A percentile compares a stretch with the other conserved stretches of the same genome.
Conservation (phyloP, 64 coral and sea anemone species). For the Actinia tenebrosa region DNA sequence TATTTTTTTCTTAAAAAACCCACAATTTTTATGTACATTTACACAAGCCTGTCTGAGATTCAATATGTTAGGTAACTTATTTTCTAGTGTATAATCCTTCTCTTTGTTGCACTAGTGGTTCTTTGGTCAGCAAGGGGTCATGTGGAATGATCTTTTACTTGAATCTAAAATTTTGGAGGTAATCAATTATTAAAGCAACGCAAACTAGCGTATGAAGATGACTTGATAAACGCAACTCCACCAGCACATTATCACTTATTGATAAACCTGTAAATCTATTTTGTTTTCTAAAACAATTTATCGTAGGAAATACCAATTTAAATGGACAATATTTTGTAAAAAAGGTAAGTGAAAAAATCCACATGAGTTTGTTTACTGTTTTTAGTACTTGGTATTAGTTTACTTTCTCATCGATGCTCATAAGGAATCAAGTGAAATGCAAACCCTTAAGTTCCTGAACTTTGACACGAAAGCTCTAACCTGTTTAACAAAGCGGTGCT, state of each 20-base stretch:
- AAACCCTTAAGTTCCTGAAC: neutral
- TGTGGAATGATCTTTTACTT: neutral
- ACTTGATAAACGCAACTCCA: neutral
- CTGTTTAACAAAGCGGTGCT: neutral
- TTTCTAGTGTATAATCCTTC: too few relatives aligned
- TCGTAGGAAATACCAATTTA: neutral
- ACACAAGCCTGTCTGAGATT: too few relatives aligned
- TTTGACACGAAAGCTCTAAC: neutral
- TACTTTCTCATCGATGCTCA: neutral
- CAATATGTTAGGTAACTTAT: too few relatives aligned
- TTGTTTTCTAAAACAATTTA: neutral
- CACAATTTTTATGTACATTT: too few relatives aligned
- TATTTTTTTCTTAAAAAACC: too few relatives aligned
- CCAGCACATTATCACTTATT: neutral
- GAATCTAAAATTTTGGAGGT: neutral
- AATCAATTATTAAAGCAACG: neutral
- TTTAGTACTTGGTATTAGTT: neutral
- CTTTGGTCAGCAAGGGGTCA: neutral
- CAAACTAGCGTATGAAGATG: conserved; percentile 4
- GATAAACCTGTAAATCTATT: neutral
- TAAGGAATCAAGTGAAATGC: neutral
- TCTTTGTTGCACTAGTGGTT: too few relatives aligned
- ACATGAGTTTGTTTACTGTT: neutral
- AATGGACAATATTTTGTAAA: neutral
- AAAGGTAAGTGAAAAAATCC: neutral